Evolutionary conservation across 1,140 invertebrate species (phyloP).

Genomic region (Paraescarpia echinospica): DNA sequence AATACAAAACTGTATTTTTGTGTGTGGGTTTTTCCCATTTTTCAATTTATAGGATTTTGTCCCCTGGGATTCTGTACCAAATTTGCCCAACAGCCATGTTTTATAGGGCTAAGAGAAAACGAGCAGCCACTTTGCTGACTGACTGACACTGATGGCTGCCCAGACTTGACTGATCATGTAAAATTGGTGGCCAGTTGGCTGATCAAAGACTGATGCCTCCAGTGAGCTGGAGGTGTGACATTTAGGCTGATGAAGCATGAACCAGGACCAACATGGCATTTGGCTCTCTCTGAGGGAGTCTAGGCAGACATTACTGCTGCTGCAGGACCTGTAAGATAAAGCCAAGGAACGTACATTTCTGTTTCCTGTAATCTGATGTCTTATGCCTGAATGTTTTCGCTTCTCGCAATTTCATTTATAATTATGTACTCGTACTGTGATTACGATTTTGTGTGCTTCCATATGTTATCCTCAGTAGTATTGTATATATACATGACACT

Average conservation of each 20-base stretch:
- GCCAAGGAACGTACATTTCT: not conserved
- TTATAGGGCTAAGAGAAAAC: not conserved
- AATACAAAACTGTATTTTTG: too few relatives aligned
- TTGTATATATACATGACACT: too few relatives aligned
- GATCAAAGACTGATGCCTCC: not conserved
- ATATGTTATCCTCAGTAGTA: too few relatives aligned
- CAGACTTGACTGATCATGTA: not conserved
- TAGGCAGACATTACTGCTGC: not conserved
- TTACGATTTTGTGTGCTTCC: too few relatives aligned
- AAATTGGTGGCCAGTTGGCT: not conserved
- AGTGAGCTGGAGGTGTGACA: not conserved
- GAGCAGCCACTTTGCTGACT: not conserved
- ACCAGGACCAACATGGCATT: not conserved
- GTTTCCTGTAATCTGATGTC: not conserved
- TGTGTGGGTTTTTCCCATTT: too few relatives aligned
- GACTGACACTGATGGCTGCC: not conserved
- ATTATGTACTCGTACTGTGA: too few relatives aligned
- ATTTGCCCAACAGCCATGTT: not conserved
- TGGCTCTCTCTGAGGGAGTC: not conserved
- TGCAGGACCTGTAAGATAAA: not conserved
- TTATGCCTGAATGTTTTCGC: not conserved
- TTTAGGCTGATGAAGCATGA: not conserved
- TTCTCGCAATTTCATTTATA: not conserved
- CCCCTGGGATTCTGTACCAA: not conserved
- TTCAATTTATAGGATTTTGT: not conserved